Evolutionary conservation across 1,140 invertebrate species (phyloP), one percentile per base, ranked within the genome.

Genomic region (Anastrepha obliqua): DNA sequence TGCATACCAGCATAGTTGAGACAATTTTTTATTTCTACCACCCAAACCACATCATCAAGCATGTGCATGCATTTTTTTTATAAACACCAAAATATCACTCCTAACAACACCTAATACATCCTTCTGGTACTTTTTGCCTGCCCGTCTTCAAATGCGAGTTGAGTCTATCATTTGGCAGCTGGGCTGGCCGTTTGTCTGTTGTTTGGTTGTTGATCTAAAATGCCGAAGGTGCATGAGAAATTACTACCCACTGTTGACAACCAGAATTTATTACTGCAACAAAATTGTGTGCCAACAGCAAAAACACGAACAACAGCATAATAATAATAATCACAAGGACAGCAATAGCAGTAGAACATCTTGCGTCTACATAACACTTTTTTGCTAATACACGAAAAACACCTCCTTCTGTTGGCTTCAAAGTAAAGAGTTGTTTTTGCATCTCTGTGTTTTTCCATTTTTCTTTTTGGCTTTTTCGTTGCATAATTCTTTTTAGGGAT

Each of bases 141-240:
- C 42, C 74, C 7, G 55, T 20, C 70, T 55, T 81, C 47, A 55
- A 81, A 55, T 29, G 29, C 29, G 29, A 29, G 17, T 13, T 44
- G 74, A 8, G 74, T 51, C 17, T n/a, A 13, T 74, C 74, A n/a
- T 20, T 81, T 81, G 74, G 74, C 74, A 81, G 74, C 47, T 81
- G 47, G 39, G 20, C n/a, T 55, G 47, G 74, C 20, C 47, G 47
- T 29, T 20, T 51, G 74, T 51, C 74, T 20, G 74, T 81, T n/a
- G 13, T 42, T 15, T 51, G 70, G 70, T 29, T 74, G 70, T 74
- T 81, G 74, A 81, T 81, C 74, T 81, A 51, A 81, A 81, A 81
- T 81, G 74, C 74, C 74, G 47, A 81, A 81, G 55, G 74, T 81
- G 74, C 74, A 81, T 81, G 74, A 81, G 74, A 81, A 81, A 81